These are phyloP conservation scores for Mugil cephalus DNA, from an alignment of 2,113 vertebrate species.

Conservation along the genomic window DNA sequence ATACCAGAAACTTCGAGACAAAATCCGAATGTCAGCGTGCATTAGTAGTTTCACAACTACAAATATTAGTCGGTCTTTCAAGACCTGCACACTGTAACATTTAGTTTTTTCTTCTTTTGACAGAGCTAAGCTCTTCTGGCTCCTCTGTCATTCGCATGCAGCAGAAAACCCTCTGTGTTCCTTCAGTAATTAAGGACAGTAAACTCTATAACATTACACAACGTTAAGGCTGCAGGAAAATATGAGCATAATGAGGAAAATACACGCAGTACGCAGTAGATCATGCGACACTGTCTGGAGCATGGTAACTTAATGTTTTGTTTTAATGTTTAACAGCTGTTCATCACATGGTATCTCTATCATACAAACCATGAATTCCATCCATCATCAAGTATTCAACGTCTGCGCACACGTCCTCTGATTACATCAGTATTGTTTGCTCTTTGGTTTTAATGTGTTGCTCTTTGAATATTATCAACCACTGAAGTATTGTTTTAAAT, in stretches of 20 bases:
- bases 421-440: constrained; percentile 3
- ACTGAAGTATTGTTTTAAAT: background rate
- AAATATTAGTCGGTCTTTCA: too few species aligned
- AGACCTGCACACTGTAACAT: too few species aligned
- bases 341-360: constrained; percentile 48
- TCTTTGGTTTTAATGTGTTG: background rate
- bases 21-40: too few species aligned
- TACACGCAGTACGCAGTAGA: background rate
- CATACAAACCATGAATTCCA: constrained; percentile 40
- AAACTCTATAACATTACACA: background rate
- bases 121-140: background rate
- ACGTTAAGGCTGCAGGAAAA: background rate
- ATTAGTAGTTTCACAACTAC: too few species aligned
- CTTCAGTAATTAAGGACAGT: too few species aligned
- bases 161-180: background rate
- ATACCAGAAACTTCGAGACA: too few species aligned
- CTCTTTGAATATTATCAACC: background rate
- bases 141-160: background rate
- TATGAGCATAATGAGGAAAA: background rate
- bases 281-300: background rate
- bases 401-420: background rate
- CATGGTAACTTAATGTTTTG: too few species aligned
- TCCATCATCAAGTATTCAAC: too few species aligned
- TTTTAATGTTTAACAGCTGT: constrained; percentile 24
- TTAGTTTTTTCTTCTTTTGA: too few species aligned